Percentiles rank a stretch among this genome's conserved stretches.
phyloP scores from a whole-genome alignment of 1,140 invertebrate species.

The Littorina saxatilis region DNA sequence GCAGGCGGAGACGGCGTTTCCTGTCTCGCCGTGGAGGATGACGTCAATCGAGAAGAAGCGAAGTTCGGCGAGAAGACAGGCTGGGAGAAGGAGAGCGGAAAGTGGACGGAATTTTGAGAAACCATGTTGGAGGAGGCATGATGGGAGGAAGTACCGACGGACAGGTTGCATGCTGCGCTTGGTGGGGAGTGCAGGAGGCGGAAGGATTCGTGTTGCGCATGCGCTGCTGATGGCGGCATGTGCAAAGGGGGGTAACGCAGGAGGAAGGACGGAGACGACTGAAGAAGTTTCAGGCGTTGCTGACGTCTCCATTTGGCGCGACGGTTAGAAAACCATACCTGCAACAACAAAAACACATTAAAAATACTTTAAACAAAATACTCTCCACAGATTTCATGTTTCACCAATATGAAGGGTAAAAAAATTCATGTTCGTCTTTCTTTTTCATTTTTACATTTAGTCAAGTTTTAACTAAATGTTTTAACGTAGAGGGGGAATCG shows the following conservation, averaged over 20 bases:
- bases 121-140: background rate
- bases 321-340: conserved; percentile 99
- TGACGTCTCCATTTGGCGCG: conserved; percentile 96
- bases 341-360: conserved; percentile 38
- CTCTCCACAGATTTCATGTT: too few species aligned
- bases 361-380: too few species aligned
- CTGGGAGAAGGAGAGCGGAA: background rate
- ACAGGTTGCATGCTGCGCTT: background rate
- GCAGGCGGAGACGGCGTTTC: background rate
- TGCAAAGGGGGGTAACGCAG: conserved; percentile 43
- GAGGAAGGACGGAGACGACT: conserved; percentile 49
- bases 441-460: too few species aligned
- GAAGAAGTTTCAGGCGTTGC: conserved; percentile 62
- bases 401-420: too few species aligned
- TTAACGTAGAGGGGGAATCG: too few species aligned
- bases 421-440: too few species aligned
- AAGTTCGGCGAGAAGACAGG: background rate
- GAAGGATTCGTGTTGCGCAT: conserved; percentile 1
- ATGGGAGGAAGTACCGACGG: conserved; percentile 27
- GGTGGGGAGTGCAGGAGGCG: background rate
- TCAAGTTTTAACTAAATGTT: too few species aligned
- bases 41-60: background rate
- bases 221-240: background rate
- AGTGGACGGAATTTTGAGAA: background rate
- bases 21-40: background rate